Evolutionary conservation across 2,797 vertebrate genomes (phyloP), one percentile per base, ranked within the genome.

Genomic region (Dermochelys coriacea): DNA sequence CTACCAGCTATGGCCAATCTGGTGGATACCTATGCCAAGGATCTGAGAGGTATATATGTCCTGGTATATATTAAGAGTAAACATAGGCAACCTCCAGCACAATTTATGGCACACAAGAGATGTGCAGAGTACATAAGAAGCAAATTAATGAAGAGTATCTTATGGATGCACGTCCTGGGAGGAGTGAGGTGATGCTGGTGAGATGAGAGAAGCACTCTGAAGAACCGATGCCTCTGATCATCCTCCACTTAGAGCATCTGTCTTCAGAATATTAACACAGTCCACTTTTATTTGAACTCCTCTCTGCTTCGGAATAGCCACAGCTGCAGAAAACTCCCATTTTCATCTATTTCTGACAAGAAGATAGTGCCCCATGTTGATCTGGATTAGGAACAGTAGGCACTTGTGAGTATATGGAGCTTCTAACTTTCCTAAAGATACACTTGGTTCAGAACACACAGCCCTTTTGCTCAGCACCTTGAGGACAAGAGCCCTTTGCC

Each of bases 41-140:
- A 92, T 79, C 86, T 80, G 21, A 18, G 27, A 49, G 80, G 94
- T n/a, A n/a, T n/a, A 95, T 91, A 59, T 95, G 80, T 41, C 78
- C 93, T 83, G 90, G 93, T 93, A 85, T 68, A 79, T 80, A 68
- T 49, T 91, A 94, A 90, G n/a, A 95, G 45, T 87, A 94, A 88
- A 68, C n/a, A 21, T 81, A 61, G 8, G 8, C 90, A 50, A 74
- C 47, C 93, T 89, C 77, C 64, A 89, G 74, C 89, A 11, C 14
- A n/a, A 8, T 78, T 90, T 49, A 78, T 3, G 45, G 34, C n/a
- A 49, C 87, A 78, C 41, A 86, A 59, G 52, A 74, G 16, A 49
- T 89, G 90, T 80, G 80, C 34, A 80, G 15, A 82, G 34, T n/a
- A 78, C 77, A 50, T 89, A 87, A 86, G 81, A 8, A 52, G 59